Evolutionary conservation across 1,140 invertebrate genomes (phyloP), one percentile per base, ranked within the genome.

Genomic region (Goniozus legneri): DNA sequence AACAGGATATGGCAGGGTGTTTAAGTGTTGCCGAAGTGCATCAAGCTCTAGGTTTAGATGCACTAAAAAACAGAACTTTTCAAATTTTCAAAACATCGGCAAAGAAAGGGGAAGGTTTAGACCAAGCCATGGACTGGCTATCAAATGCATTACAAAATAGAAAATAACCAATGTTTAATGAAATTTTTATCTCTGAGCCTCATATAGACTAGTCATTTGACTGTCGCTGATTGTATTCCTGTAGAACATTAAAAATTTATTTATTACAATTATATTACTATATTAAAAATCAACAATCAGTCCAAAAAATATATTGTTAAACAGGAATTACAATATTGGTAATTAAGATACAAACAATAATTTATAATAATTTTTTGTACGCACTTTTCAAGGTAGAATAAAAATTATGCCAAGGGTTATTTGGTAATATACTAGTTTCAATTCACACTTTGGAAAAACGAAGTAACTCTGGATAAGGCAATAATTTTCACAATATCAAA

Each of bases 71-170:
- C 77, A 82, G 96, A 73, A 97, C 95, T 65, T 98, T 98, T 78
- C 97, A 99, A 83, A 99, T 99, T 65, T 98, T 99, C 73, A 98
- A 98, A 79, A 98, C 96, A 13, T 98, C 95, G 0, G 97, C 97
- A 14, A 92, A 94, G 38, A 95, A 97, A 77, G 97, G 96, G n/a
- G 93, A 97, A 76, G 97, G 97, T 0, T 78, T 99, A 7, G 95
- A 99, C 69, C 91, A 96, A 77, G 93, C 96, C 22, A 99, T 99
- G 96, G 95, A 99, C 76, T 99, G 97, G 95, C 84, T 95, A 35
- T 87, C 89, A 32, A 93, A 92, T 65, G 88, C 91, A 19, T 71
- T 95, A 52, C 88, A 92, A 73, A 90, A 85, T 63, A 83, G 84
- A 75, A 95, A 95, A 86, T 94, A 77, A 82, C 73, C 45, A 50